Evolutionary conservation across 2,888 invertebrate species (phyloP), one percentile per base, ranked within the genome.

Genomic region (Callyntrura guangdongensis): DNA sequence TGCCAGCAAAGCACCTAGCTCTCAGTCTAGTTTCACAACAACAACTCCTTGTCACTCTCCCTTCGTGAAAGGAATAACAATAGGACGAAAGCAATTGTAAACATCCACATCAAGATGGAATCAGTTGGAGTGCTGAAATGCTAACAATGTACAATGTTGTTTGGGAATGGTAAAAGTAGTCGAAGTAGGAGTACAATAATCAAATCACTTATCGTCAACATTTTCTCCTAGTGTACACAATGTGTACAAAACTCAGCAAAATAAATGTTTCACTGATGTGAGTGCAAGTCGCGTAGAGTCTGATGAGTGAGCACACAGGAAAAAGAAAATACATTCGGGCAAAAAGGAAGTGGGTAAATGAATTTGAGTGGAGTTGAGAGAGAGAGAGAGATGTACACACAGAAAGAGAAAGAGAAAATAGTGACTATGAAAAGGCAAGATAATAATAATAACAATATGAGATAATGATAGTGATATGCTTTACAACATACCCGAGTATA

Each of bases 191-290:
- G 83, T 67, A 45, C 64, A 72, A 72, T 72, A 79, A 86, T 79
- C 86, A 79, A 86, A 69, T 86, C 86, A 86, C 86, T 86, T 86
- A 86, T 79, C 86, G 49, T 64, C 49, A 77, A 79, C 49, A 49
- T 49, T 64, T 64, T 56, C 67, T 36, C 36, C 36, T 36, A n/a
- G 27, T 61, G 59, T 81, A 36, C 72, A 45, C 72, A 72, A 17
- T 17, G 36, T 72, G 72, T 17, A 45, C 17, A 47, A 17, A 72
- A 45, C 72, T 72, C 11, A 72, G 45, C 9, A 45, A 45, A 45
- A 72, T 45, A 36, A 36, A 36, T 36, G 36, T 36, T 36, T 36
- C 36, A 36, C 36, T 36, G 36, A 36, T 36, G 36, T 36, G 6
- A 36, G 36, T 36, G 36, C 36, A 36, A 36, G 72, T 27, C 17